Evolutionary conservation across 2,113 vertebrate species (phyloP).

Genomic region (Cichladusa arquata): DNA sequence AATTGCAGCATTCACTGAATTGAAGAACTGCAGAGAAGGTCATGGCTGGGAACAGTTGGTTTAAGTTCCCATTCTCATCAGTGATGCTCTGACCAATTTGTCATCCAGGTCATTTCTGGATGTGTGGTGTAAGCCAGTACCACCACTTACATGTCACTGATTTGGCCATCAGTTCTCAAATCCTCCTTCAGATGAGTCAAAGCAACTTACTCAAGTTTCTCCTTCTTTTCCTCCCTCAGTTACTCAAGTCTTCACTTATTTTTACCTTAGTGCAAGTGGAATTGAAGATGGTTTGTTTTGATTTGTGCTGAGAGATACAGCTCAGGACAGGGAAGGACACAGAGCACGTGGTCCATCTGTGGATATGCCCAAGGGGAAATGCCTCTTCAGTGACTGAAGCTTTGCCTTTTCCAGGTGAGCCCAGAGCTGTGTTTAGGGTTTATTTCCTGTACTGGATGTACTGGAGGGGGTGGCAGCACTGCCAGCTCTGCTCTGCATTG

Average conservation of each 20-base stretch:
- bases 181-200: background rate
- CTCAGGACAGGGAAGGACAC: background rate
- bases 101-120: background rate
- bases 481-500: background rate
- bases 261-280: background rate
- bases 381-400: background rate
- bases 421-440: background rate
- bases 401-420: background rate
- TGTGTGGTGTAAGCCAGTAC: background rate
- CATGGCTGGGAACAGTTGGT: background rate
- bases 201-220: background rate
- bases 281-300: accelerated
- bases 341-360: accelerated
- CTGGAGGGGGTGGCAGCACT: background rate
- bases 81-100: background rate
- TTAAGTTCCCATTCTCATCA: background rate
- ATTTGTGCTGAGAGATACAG: background rate
- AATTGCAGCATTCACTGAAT: accelerated
- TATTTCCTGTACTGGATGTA: background rate
- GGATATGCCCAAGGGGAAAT: background rate
- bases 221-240: background rate
- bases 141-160: background rate
- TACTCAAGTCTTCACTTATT: background rate
- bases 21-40: background rate
- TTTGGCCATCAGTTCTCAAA: background rate